phyloP scores from a whole-genome alignment of 1,140 invertebrate species.

The Epicauta chinensis region DNA sequence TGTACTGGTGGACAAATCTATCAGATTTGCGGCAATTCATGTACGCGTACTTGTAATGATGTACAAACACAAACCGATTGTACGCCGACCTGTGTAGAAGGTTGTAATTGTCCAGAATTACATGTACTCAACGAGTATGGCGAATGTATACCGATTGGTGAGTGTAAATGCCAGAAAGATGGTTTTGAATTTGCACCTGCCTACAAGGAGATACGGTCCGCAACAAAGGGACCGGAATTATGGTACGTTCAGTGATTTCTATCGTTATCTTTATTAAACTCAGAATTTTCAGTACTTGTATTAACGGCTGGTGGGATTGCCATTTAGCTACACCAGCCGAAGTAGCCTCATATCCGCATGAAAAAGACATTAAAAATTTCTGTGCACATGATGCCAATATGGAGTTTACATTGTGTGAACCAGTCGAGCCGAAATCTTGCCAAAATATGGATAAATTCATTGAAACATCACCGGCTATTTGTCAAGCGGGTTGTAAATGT shows the following conservation, averaged over 20 bases:
- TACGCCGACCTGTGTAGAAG: slow-evolving; percentile 69
- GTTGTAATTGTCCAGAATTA: slow-evolving; percentile 78
- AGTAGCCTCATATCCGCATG: slow-evolving; percentile 53
- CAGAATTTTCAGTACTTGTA: slow-evolving; percentile 59
- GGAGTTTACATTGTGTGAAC: slow-evolving; percentile 70
- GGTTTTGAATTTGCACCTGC: slow-evolving; percentile 66
- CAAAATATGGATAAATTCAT: slow-evolving; percentile 63
- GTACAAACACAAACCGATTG: slow-evolving; percentile 48
- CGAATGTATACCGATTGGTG: slow-evolving; percentile 66
- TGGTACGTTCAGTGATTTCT: no score
- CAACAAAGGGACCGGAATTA: slow-evolving; percentile 55
- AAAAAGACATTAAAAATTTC: slow-evolving; percentile 51
- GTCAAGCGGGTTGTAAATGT: slow-evolving; percentile 72
- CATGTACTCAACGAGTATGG: slow-evolving; percentile 62
- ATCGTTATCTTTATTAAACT: no score
- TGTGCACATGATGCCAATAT: slow-evolving; percentile 57
- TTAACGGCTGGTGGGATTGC: slow-evolving; percentile 69
- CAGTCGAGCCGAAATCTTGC: slow-evolving; percentile 70
- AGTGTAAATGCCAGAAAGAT: slow-evolving; percentile 71
- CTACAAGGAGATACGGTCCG: slow-evolving; percentile 63
- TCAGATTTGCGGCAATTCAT: slow-evolving; percentile 71
- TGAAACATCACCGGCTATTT: slow-evolving; percentile 35
- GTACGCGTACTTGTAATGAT: slow-evolving; percentile 63
- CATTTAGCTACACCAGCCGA: slow-evolving; percentile 55
- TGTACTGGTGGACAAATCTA: slow-evolving; percentile 74